A percentile compares a stretch with the other conserved stretches of the same genome.
These are phyloP conservation scores for Ciconia boyciana DNA, from an alignment of 2,113 vertebrate genomes.

Conservation along the genomic window DNA sequence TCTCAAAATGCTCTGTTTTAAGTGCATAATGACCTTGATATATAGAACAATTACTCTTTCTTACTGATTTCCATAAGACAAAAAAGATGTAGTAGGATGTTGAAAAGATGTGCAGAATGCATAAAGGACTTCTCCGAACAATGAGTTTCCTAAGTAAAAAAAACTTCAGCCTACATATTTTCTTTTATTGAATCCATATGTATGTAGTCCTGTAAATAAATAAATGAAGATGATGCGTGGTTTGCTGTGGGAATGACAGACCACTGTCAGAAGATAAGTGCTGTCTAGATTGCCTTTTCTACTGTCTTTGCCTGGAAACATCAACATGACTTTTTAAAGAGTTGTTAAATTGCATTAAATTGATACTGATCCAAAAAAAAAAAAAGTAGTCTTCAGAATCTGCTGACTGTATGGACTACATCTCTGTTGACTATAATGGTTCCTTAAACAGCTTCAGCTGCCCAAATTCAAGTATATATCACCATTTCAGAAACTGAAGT, in stretches of 20 bases:
- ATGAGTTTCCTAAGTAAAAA: background rate
- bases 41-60: background rate
- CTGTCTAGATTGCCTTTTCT: background rate
- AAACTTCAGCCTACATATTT: background rate
- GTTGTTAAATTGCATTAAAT: background rate
- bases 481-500: background rate
- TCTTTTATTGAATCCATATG: background rate
- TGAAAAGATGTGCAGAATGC: background rate
- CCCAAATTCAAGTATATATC: background rate
- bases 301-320: background rate
- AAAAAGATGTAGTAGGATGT: background rate
- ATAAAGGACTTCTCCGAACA: background rate
- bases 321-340: background rate
- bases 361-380: background rate
- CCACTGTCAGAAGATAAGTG: background rate
- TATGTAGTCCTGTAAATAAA: background rate
- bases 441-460: background rate
- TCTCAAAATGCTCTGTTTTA: background rate
- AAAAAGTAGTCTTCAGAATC: background rate
- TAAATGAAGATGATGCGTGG: background rate
- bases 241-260: background rate
- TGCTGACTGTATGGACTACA: background rate
- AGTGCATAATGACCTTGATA: background rate
- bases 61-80: background rate
- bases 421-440: background rate